These are phyloP conservation scores for Mythimna lalbum DNA, from an alignment of 2,888 invertebrate species.

Conservation along the genomic window DNA sequence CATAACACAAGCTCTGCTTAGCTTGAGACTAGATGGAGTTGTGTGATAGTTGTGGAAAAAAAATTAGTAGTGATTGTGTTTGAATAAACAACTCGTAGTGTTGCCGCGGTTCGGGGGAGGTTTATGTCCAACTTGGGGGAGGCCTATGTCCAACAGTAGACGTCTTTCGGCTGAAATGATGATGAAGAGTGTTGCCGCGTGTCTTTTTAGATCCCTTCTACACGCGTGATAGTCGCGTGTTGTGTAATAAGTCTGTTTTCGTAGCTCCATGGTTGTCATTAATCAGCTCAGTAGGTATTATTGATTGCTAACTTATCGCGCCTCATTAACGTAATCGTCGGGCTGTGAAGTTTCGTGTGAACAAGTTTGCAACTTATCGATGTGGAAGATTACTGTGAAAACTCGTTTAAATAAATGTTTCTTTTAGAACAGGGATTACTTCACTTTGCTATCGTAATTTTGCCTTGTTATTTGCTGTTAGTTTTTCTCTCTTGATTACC, in stretches of 20 bases:
- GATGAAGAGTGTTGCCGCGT: neutral
- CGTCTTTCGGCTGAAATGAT: too few relatives aligned
- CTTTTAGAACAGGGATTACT: slow-evolving; percentile 11
- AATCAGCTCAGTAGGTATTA: slow-evolving; percentile 46
- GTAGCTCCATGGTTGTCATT: slow-evolving; percentile 36
- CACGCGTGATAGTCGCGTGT: neutral
- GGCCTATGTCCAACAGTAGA: too few relatives aligned
- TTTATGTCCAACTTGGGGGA: too few relatives aligned
- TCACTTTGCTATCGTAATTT: neutral
- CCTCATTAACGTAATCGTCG: slow-evolving; percentile 44
- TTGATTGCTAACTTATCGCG: slow-evolving; percentile 58
- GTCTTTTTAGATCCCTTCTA: neutral
- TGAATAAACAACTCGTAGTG: too few relatives aligned
- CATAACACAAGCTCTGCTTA: too few relatives aligned
- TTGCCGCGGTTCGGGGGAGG: too few relatives aligned
- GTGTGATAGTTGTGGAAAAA: too few relatives aligned
- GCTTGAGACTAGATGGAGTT: too few relatives aligned
- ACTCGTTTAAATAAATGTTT: slow-evolving; percentile 34
- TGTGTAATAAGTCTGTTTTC: slow-evolving; percentile 42
- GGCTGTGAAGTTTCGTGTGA: slow-evolving; percentile 46
- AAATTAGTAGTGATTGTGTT: too few relatives aligned
- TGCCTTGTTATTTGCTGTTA: neutral
- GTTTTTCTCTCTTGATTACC: neutral
- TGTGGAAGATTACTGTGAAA: slow-evolving; percentile 33
- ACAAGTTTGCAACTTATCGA: slow-evolving; percentile 33